Evolutionary conservation across 2,797 vertebrate species (phyloP).

Genomic region (Astyanax mexicanus): DNA sequence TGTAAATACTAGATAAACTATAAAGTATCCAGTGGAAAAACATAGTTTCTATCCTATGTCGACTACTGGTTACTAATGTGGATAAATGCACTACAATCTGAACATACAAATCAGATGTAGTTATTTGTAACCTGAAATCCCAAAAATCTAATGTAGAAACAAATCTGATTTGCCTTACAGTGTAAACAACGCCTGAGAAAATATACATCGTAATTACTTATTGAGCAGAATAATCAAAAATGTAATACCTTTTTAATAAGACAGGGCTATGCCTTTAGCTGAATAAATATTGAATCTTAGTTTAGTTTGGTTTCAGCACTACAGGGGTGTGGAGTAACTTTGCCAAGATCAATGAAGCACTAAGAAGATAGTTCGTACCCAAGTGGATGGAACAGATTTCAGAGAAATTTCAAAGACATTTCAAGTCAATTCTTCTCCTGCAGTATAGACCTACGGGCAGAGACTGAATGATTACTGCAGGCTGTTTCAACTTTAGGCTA

Average conservation of each 20-base stretch:
- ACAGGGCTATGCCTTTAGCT: neutral
- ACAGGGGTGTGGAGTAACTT: neutral
- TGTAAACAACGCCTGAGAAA: too few relatives aligned
- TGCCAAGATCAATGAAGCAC: conserved; percentile 1
- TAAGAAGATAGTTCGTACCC: neutral
- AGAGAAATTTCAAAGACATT: conserved; percentile 6
- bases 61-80: too few relatives aligned
- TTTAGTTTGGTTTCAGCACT: neutral
- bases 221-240: neutral
- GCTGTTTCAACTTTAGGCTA: neutral
- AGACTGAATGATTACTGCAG: neutral
- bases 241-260: too few relatives aligned
- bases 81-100: neutral
- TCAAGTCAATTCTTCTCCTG: neutral
- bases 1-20: too few relatives aligned
- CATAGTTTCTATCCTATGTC: too few relatives aligned
- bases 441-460: neutral
- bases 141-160: neutral
- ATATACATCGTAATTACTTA: neutral
- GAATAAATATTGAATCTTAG: neutral
- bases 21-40: too few relatives aligned
- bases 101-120: too few relatives aligned
- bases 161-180: too few relatives aligned
- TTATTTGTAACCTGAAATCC: too few relatives aligned
- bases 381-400: neutral